Conservation (phyloP, 2,113 vertebrate genomes). For the Grallaria varia region DNA sequence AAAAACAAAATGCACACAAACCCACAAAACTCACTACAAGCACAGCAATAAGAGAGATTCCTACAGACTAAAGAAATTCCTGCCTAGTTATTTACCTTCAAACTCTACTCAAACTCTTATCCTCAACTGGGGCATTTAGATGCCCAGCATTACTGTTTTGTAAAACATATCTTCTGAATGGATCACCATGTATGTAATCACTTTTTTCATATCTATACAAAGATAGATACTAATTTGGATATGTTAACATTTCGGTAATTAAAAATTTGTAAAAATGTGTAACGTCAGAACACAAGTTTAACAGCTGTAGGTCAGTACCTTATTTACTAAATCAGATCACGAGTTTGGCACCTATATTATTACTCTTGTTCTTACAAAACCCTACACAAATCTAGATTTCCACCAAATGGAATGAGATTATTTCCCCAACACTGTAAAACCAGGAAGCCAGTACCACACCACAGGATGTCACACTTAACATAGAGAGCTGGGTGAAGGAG, state of each 20-base stretch:
- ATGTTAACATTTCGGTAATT: background rate
- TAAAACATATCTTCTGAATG: background rate
- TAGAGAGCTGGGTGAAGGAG: background rate
- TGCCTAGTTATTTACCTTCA: background rate
- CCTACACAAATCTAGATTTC: background rate
- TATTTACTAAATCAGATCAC: background rate
- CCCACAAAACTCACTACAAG: background rate
- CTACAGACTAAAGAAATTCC: background rate
- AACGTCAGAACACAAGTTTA: too few species aligned
- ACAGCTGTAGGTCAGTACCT: background rate
- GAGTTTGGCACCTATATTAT: background rate
- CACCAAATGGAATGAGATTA: background rate
- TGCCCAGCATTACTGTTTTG: background rate
- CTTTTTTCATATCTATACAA: background rate
- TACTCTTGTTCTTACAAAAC: background rate
- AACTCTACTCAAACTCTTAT: background rate
- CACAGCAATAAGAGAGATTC: background rate
- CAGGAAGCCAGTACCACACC: background rate
- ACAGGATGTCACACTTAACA: accelerated
- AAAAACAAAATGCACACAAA: background rate
- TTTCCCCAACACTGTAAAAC: background rate
- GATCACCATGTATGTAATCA: background rate
- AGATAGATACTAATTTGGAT: background rate
- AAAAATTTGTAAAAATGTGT: too few species aligned
- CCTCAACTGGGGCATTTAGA: background rate